phyloP scores from a whole-genome alignment of 2,797 vertebrate species.

The Urosaurus nigricauda region DNA sequence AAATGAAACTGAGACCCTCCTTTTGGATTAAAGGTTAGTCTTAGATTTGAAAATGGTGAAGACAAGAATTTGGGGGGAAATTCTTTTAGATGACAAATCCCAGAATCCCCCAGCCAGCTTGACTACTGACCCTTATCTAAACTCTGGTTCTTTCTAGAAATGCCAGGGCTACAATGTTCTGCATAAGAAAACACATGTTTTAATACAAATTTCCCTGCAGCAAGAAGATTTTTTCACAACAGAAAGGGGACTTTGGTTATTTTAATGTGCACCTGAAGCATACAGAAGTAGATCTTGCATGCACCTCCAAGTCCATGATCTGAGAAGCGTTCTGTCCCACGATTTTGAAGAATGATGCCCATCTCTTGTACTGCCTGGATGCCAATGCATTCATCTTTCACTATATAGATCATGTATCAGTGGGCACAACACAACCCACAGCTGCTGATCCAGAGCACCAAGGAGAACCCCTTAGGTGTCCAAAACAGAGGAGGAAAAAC shows the following conservation, averaged over 20 bases:
- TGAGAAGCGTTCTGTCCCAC: too few relatives aligned
- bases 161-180: not conserved
- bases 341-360: not conserved
- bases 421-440: not conserved
- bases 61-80: not conserved
- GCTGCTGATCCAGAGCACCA: not conserved
- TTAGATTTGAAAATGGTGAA: not conserved
- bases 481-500: not conserved
- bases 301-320: too few relatives aligned
- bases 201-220: too few relatives aligned
- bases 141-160: not conserved
- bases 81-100: not conserved
- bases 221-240: too few relatives aligned
- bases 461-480: not conserved
- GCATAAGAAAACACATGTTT: too few relatives aligned
- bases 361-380: not conserved
- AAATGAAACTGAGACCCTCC: too few relatives aligned
- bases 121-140: not conserved
- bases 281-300: too few relatives aligned
- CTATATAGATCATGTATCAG: not conserved
- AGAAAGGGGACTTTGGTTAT: too few relatives aligned
- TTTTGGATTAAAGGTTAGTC: too few relatives aligned
- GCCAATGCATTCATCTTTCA: not conserved
- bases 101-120: not conserved
- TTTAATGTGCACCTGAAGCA: too few relatives aligned